Evolutionary conservation across 2,888 invertebrate species (phyloP), one percentile per base, ranked within the genome.

Genomic region (Drosophila formosana): DNA sequence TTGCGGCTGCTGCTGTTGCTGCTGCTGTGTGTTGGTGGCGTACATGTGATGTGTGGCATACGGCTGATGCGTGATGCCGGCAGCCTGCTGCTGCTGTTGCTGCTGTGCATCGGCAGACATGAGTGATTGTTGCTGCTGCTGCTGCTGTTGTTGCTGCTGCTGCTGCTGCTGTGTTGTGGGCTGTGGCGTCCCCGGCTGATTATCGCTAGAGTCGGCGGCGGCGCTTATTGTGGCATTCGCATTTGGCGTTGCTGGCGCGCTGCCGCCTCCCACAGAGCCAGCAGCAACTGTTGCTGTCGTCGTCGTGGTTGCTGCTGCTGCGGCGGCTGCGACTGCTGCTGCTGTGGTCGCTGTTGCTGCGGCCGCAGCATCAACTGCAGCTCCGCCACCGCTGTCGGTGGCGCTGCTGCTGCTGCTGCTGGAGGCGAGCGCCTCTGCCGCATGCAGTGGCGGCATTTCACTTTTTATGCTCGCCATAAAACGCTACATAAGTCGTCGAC

Each of bases 201-300:
- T 92, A 92, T 96, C 96, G 85, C 95, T 96, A 63, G 96, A 96
- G 91, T 96, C 96, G 61, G 96, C 96, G 39, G 96, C 94, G 9
- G 95, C 95, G 80, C 95, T 94, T 84, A 95, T 94, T 55, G 95
- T 88, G 50, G 77, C 76, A 72, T 77, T 75, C 6, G 72, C 70
- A 49, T 86, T 85, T 7, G 78, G 75, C 53, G 81, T 75, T 28
- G 82, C 72, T 45, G 85, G 79, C 53, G 87, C 75, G 61, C 39
- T 41, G 18, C 71, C 75, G 69, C 65, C 61, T 39, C 56, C 49
- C 23, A 47, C 62, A 23, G 49, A 26, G 1, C 25, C 56, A 23
- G 32, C 46, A 11, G 68, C 43, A 8, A 50, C 30, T 25, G 49
- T 45, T 53, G 77, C 41, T 32, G 49, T 13, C 39, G 61, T 25